A percentile compares a stretch with the other conserved stretches of the same genome.
Evolutionary conservation across 2,113 vertebrate genomes (phyloP).

Genomic region (Apaloderma vittatum): DNA sequence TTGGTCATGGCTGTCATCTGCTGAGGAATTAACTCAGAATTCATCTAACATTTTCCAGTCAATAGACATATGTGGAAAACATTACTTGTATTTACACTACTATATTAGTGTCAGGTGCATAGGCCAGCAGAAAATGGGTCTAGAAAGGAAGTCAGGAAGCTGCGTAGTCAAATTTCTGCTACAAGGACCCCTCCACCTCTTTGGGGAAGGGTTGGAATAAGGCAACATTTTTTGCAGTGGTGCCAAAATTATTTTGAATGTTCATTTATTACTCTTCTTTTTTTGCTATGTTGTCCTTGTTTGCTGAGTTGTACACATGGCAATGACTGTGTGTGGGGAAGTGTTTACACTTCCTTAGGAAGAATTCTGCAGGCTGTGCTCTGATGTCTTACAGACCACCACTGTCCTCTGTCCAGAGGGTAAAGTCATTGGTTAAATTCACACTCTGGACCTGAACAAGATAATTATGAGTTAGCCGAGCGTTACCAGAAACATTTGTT

Average conservation of each 20-base stretch:
- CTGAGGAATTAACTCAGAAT: slow-evolving; percentile 33
- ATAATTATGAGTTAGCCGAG: not conserved
- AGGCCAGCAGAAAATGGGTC: not conserved
- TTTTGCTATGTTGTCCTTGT: not conserved
- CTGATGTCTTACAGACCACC: not conserved
- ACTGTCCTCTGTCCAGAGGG: not conserved
- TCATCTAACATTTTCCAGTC: not conserved
- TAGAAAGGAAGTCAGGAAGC: not conserved
- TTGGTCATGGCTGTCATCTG: not conserved
- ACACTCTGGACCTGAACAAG: not conserved
- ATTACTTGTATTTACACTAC: not conserved
- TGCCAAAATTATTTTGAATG: not conserved
- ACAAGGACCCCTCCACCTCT: fast-evolving
- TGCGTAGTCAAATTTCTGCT: not conserved
- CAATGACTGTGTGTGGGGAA: not conserved
- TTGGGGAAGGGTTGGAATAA: not conserved
- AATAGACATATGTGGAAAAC: not conserved
- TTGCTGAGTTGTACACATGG: not conserved
- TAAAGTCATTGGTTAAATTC: not conserved
- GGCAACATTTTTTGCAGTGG: not conserved
- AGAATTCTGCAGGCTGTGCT: not conserved
- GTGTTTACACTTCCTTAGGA: not conserved
- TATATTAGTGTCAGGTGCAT: not conserved
- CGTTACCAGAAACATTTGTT: not conserved
- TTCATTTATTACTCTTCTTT: not conserved